A percentile compares a stretch with the other conserved stretches of the same genome.
Evolutionary conservation across 2,113 vertebrate species (phyloP).

Genomic region (Heterocephalus glaber): DNA sequence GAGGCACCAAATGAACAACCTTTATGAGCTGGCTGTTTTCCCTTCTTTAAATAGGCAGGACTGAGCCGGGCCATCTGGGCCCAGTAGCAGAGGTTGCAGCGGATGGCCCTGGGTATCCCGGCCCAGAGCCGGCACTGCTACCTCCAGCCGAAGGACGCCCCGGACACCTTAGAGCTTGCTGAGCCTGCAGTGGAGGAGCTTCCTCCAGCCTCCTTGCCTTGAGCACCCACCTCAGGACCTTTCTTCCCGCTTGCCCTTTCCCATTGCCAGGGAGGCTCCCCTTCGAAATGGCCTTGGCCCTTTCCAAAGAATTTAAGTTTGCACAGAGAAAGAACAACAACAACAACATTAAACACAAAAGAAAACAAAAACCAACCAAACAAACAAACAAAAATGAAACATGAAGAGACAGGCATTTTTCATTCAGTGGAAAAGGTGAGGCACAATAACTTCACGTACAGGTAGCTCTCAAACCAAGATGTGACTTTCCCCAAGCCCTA

Average conservation of each 20-base stretch:
- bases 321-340: not conserved
- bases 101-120: slow-evolving; percentile 32
- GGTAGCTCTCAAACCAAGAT: not conserved
- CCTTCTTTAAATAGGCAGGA: slow-evolving; percentile 54
- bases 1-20: slow-evolving; percentile 57
- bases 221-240: not conserved
- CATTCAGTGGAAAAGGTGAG: not conserved
- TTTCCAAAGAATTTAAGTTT: not conserved
- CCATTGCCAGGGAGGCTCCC: not conserved
- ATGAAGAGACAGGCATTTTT: not conserved
- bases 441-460: not conserved
- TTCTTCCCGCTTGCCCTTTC: not conserved
- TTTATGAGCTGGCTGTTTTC: slow-evolving; percentile 66
- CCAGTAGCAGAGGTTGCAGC: slow-evolving; percentile 58
- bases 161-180: not conserved
- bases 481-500: not conserved
- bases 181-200: not conserved
- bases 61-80: slow-evolving; percentile 63
- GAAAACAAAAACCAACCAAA: not conserved
- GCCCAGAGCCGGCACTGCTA: not conserved
- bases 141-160: slow-evolving; percentile 20
- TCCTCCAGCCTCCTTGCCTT: not conserved
- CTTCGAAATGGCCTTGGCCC: not conserved
- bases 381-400: not conserved
- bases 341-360: not conserved